phyloP scores from a whole-genome alignment of 2,113 vertebrate genomes.

The Prolemur simus region DNA sequence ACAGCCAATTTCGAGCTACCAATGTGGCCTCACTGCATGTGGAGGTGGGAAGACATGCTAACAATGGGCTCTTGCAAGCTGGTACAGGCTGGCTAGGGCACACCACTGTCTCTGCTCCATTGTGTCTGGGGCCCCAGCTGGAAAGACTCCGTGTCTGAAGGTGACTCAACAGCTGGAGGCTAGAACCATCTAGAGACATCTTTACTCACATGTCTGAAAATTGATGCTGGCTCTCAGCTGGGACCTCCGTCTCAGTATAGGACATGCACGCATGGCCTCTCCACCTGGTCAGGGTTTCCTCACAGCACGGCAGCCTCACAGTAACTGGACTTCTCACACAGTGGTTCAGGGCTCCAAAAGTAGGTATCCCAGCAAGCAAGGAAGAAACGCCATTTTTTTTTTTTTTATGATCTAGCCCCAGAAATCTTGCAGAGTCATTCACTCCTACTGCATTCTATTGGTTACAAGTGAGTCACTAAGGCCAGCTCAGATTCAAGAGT shows the following conservation, averaged over 20 bases:
- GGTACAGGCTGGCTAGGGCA: neutral
- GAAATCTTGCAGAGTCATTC: neutral
- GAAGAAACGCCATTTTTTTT: neutral
- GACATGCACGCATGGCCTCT: neutral
- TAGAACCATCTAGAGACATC: neutral
- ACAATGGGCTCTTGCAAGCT: neutral
- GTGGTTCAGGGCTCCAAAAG: neutral
- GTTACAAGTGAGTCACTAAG: neutral
- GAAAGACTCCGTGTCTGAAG: neutral
- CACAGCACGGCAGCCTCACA: neutral
- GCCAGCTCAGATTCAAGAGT: neutral
- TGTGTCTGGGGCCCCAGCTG: neutral
- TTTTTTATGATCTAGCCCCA: neutral
- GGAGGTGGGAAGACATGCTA: neutral
- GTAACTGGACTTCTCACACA: neutral
- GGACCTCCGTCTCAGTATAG: neutral
- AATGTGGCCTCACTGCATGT: neutral
- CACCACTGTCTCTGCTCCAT: neutral
- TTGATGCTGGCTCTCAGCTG: neutral
- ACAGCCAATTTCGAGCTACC: neutral
- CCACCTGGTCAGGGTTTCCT: neutral
- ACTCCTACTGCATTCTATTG: neutral
- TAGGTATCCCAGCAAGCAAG: neutral
- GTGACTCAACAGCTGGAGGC: neutral
- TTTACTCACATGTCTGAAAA: neutral